Percentiles rank a stretch among this genome's conserved stretches.
Conservation (phyloP, 2,888 invertebrate species). For the Drosophila birchii region DNA sequence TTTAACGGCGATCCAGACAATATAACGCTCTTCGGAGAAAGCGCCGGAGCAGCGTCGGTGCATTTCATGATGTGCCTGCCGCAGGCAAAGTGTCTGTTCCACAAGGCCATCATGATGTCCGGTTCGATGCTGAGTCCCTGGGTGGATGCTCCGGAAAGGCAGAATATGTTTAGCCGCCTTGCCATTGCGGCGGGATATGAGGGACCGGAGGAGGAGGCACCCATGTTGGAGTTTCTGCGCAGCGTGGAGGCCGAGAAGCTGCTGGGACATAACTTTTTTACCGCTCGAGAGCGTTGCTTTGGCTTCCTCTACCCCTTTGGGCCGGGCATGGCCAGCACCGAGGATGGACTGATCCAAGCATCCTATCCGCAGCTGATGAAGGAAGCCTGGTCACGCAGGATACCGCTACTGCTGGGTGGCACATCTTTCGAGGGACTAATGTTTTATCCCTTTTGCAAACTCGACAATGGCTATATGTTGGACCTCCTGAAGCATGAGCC, state of each 20-base stretch:
- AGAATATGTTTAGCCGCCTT: constrained; percentile 68
- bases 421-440: constrained; percentile 82
- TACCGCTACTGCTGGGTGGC: constrained; percentile 82
- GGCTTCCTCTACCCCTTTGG: constrained; percentile 76
- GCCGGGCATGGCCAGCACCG: constrained; percentile 67
- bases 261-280: constrained; percentile 76
- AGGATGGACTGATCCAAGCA: constrained; percentile 54
- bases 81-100: constrained; percentile 83
- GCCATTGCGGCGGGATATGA: constrained; percentile 78
- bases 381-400: constrained; percentile 76
- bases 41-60: constrained; percentile 85
- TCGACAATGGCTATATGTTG: constrained; percentile 49
- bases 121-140: constrained; percentile 79
- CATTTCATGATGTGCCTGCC: constrained; percentile 85
- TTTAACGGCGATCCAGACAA: constrained; percentile 86
- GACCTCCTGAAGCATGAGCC: constrained; percentile 56
- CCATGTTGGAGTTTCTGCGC: constrained; percentile 79
- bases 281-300: constrained; percentile 63
- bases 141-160: constrained; percentile 64
- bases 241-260: constrained; percentile 65
- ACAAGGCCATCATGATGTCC: constrained; percentile 82
- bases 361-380: constrained; percentile 71
- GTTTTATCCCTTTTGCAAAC: constrained; percentile 65
- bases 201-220: constrained; percentile 73
- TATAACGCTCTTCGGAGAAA: constrained; percentile 86